Percentiles rank a stretch among this genome's conserved stretches.
phyloP scores from a whole-genome alignment of 1,140 invertebrate species.

The Drosophila azteca region DNA sequence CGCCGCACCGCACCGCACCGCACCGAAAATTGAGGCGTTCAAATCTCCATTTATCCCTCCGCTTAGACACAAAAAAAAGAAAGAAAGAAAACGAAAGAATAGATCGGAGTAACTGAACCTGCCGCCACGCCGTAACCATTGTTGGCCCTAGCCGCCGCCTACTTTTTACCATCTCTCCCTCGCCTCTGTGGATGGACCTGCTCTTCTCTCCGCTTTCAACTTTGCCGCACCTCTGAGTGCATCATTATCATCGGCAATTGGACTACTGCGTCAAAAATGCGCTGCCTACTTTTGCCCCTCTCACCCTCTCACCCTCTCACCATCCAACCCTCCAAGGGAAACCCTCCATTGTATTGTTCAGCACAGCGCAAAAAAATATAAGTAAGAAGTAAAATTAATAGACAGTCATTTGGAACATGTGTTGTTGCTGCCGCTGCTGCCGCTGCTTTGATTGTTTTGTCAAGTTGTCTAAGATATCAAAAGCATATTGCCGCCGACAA shows the following conservation, averaged over 20 bases:
- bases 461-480: slow-evolving; percentile 83
- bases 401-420: slow-evolving; percentile 74
- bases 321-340: not conserved
- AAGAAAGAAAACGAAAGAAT: slow-evolving; percentile 16
- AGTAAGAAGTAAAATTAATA: slow-evolving; percentile 67
- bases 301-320: no score
- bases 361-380: slow-evolving; percentile 46
- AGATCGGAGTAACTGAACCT: slow-evolving; percentile 43
- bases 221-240: slow-evolving; percentile 68
- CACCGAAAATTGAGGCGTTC: slow-evolving; percentile 72
- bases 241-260: slow-evolving; percentile 83
- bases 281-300: slow-evolving; percentile 60
- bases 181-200: no score
- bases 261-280: slow-evolving; percentile 79
- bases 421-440: slow-evolving; percentile 41
- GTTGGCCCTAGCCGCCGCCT: slow-evolving; percentile 30
- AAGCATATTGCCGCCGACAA: slow-evolving; percentile 50
- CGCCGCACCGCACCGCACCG: no score
- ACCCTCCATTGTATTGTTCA: slow-evolving; percentile 20
- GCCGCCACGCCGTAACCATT: slow-evolving; percentile 42
- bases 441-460: slow-evolving; percentile 81
- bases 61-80: slow-evolving; percentile 28
- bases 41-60: slow-evolving; percentile 77
- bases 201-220: slow-evolving; percentile 46
- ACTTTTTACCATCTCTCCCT: slow-evolving; percentile 32